phyloP scores from a whole-genome alignment of 2,888 invertebrate species.

The Hypsopygia costalis region DNA sequence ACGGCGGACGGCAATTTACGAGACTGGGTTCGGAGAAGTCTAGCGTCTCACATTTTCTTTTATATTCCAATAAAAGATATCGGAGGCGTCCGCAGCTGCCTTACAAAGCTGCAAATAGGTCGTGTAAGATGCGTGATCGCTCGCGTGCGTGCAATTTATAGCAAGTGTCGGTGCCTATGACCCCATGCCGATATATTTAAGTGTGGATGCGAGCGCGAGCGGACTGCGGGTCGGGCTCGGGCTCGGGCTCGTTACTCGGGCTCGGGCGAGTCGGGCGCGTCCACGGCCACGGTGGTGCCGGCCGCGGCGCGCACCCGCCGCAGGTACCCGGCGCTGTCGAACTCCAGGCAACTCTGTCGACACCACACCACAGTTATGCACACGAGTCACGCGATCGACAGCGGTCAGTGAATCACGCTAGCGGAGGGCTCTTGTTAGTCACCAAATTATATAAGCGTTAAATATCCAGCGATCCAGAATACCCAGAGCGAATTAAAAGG shows the following conservation, averaged over 20 bases:
- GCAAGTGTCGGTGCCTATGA: conserved; percentile 1
- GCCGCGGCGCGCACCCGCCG: conserved; percentile 65
- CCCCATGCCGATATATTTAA: neutral
- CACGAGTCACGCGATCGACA: neutral
- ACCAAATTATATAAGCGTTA: no score
- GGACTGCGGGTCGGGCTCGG: neutral
- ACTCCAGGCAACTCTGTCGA: conserved; percentile 76
- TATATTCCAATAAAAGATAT: conserved; percentile 5
- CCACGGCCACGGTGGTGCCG: conserved; percentile 57
- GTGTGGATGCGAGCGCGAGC: conserved; percentile 1
- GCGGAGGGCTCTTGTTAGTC: no score
- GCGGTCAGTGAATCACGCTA: no score
- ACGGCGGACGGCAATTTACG: conserved; percentile 31
- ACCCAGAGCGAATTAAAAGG: no score
- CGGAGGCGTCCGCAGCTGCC: conserved; percentile 24
- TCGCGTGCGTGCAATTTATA: conserved; percentile 17
- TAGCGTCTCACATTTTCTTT: conserved; percentile 5
- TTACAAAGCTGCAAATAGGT: conserved; percentile 19
- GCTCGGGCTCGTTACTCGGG: conserved; percentile 54
- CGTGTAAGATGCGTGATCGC: conserved; percentile 19
- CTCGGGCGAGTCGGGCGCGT: conserved; percentile 75
- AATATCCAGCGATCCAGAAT: no score
- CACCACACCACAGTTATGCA: conserved; percentile 33
- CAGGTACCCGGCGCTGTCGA: conserved; percentile 75
- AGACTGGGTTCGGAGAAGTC: conserved; percentile 7